Evolutionary conservation across 2,888 invertebrate genomes (phyloP), one percentile per base, ranked within the genome.

Genomic region (Rhorus exstirpatorius): DNA sequence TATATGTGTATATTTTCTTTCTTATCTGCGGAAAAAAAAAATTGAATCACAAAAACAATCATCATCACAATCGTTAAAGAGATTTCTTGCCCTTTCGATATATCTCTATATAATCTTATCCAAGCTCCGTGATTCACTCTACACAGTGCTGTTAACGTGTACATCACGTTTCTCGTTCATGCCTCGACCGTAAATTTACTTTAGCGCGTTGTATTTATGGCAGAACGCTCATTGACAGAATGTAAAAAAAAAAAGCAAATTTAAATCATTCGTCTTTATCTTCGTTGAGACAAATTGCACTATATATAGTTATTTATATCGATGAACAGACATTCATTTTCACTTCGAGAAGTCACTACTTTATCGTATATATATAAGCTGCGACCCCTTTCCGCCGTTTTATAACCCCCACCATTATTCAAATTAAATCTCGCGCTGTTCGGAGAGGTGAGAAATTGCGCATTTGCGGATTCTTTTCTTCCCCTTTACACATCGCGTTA

Each of bases 401-500:
- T 41, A 41, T 41, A 41, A 41, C 12, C n/a, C n/a, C n/a, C n/a
- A n/a, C n/a, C n/a, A n/a, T n/a, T 12, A 1, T 17, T 8, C 4
- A 53, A 61, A 67, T 65, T 31, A 35, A 67, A 65, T 65, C 41
- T 67, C 55, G 14, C 41, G 46, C 21, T 44, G 7, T 31, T 53
- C 12, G 60, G 24, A 21, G 60, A 60, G 10, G 12, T 12, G 53
- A 63, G n/a, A 68, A 49, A 74, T 53, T 31, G 58, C 58, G 51
- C 49, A 55, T 63, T 58, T 14, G 67, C 67, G 26, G 68, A 72
- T 72, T 72, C 46, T 71, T 70, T 67, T 55, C 67, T 72, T 46
- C 38, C 53, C 53, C 68, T 17, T 26, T 26, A 44, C 67, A 31
- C 24, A 49, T 61, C 35, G 24, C 46, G 19, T 7, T 53, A 67